These are phyloP conservation scores for Holacanthus passer DNA, from an alignment of 2,113 vertebrate genomes.

Conservation along the genomic window DNA sequence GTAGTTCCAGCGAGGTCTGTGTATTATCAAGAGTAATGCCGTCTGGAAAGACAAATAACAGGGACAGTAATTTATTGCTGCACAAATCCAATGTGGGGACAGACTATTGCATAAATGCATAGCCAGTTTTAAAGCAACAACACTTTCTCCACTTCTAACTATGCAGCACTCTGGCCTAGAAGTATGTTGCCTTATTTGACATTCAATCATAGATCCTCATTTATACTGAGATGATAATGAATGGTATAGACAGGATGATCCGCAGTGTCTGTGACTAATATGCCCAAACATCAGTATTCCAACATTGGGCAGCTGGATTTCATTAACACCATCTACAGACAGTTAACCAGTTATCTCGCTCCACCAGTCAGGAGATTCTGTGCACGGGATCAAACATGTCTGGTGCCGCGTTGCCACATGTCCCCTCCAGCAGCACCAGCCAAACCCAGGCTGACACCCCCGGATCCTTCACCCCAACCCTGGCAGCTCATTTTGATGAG, in stretches of 20 bases:
- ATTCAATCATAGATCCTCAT: no score
- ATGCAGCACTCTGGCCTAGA: background rate
- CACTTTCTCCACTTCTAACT: background rate
- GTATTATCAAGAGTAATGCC: background rate
- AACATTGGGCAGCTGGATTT: background rate
- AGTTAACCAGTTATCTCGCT: slow-evolving; percentile 34
- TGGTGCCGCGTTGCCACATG: slow-evolving; percentile 57
- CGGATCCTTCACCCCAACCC: slow-evolving; percentile 90
- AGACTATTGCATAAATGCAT: background rate
- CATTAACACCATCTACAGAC: background rate
- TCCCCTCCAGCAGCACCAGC: slow-evolving; percentile 53
- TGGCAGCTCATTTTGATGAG: slow-evolving; percentile 97
- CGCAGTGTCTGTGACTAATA: background rate
- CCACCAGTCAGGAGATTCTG: slow-evolving; percentile 91
- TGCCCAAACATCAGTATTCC: background rate
- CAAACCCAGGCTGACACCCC: slow-evolving; percentile 84
- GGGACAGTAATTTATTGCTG: background rate
- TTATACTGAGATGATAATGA: background rate
- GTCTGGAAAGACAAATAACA: background rate
- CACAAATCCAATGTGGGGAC: background rate
- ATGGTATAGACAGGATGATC: background rate
- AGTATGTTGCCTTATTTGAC: background rate
- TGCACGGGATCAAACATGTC: slow-evolving; percentile 90
- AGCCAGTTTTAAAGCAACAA: background rate
- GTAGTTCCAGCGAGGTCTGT: background rate